phyloP scores from a whole-genome alignment of 2,888 invertebrate genomes.

The Ectropis crepuscularia region DNA sequence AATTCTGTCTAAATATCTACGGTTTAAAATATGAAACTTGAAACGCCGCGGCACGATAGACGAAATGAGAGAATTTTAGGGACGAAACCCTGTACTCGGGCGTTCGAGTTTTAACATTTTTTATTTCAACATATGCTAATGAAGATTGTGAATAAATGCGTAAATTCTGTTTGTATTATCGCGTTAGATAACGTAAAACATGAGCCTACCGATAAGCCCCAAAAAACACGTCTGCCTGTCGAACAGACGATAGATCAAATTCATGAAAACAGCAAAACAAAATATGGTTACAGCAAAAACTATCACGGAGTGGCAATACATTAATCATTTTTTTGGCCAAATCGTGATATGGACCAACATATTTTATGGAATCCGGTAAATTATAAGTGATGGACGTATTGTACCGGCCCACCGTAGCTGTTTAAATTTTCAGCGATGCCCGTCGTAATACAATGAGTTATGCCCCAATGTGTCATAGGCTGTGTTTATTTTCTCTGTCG shows the following conservation, averaged over 20 bases:
- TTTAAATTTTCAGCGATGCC: constrained; percentile 42
- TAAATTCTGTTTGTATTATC: too few relatives aligned
- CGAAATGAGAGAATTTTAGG: too few relatives aligned
- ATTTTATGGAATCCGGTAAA: constrained; percentile 30
- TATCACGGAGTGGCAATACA: constrained; percentile 12
- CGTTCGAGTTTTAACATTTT: too few relatives aligned
- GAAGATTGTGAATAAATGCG: too few relatives aligned
- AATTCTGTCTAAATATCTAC: too few relatives aligned
- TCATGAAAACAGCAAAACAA: constrained; percentile 4
- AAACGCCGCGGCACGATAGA: too few relatives aligned
- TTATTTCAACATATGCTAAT: too few relatives aligned
- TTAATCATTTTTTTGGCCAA: constrained; percentile 16
- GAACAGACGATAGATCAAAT: constrained; percentile 3
- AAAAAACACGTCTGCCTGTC: neutral
- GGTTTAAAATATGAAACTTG: too few relatives aligned
- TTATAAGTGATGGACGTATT: constrained; percentile 38
- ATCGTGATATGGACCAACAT: constrained; percentile 6
- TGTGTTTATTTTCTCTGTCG: constrained; percentile 57
- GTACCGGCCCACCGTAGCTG: constrained; percentile 34
- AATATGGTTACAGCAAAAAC: constrained; percentile 9
- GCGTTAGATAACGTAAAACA: too few relatives aligned
- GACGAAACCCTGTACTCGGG: too few relatives aligned
- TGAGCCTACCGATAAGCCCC: too few relatives aligned
- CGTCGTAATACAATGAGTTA: constrained; percentile 50
- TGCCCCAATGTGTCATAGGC: constrained; percentile 46